Percentiles rank a stretch among this genome's conserved stretches.
These are phyloP conservation scores for Cebus imitator DNA, from an alignment of 2,113 vertebrate species.

Conservation along the genomic window DNA sequence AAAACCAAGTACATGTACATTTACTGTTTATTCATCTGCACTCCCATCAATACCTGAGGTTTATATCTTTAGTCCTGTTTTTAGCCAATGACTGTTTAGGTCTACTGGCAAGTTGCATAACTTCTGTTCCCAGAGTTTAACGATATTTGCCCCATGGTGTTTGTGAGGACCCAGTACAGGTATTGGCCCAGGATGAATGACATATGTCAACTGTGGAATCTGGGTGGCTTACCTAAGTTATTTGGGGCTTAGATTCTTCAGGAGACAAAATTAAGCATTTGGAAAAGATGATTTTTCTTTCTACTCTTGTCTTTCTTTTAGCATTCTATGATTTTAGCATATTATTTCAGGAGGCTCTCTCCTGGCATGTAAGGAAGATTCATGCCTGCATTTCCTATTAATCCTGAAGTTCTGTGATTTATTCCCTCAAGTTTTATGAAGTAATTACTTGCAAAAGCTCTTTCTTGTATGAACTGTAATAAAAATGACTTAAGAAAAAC, in stretches of 20 bases:
- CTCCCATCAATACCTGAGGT: fast-evolving
- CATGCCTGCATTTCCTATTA: conserved; percentile 55
- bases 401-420: conserved; percentile 74
- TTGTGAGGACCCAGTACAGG: background rate
- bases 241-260: background rate
- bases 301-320: background rate
- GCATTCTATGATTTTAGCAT: background rate
- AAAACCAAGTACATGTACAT: background rate
- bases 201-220: background rate
- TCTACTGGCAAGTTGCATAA: background rate
- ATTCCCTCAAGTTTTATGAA: conserved; percentile 74
- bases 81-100: background rate
- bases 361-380: conserved; percentile 53
- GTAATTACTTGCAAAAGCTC: conserved; percentile 74
- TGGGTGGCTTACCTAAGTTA: background rate
- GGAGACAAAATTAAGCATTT: background rate
- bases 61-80: background rate
- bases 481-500: conserved; percentile 79
- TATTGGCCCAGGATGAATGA: background rate
- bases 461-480: conserved; percentile 73
- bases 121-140: background rate
- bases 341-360: conserved; percentile 59
- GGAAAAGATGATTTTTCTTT: background rate
- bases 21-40: background rate
- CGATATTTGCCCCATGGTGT: background rate